Evolutionary conservation across 2,113 vertebrate genomes (phyloP).

Genomic region (pig (Sus scrofa)): DNA sequence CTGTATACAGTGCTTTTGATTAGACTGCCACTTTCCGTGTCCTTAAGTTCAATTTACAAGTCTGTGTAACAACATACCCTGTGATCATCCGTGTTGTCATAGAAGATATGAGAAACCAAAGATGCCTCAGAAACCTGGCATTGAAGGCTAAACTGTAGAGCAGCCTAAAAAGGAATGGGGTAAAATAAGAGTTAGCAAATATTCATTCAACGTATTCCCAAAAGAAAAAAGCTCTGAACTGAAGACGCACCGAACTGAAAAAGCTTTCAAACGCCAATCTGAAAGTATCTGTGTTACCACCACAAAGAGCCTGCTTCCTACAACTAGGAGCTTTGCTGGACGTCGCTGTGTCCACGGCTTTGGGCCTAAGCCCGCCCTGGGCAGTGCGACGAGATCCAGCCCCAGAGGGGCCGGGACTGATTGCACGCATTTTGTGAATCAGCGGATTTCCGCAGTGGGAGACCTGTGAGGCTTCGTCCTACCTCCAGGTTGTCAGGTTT

Average conservation of each 20-base stretch:
- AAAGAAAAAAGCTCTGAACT: not conserved
- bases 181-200: not conserved
- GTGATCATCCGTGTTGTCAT: constrained; percentile 99
- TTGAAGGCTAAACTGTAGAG: constrained; percentile 99
- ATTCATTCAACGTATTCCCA: not conserved
- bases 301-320: not conserved
- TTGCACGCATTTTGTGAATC: fast-evolving
- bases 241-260: not conserved
- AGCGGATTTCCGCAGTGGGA: not conserved
- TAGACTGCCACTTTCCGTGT: not conserved
- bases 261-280: too few relatives aligned
- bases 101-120: constrained; percentile 98
- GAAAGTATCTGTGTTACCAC: fast-evolving
- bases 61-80: constrained; percentile 90
- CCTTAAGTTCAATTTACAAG: not conserved
- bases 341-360: fast-evolving
- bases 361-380: fast-evolving
- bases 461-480: too few relatives aligned
- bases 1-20: too few relatives aligned
- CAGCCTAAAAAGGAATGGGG: constrained; percentile 90
- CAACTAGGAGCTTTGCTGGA: not conserved
- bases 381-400: fast-evolving
- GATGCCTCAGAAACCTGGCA: constrained; percentile 96
- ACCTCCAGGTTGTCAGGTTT: not conserved
- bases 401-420: fast-evolving